Percentiles rank a stretch among this genome's conserved stretches.
Evolutionary conservation across 1,140 invertebrate species (phyloP).

Genomic region (Berghia stephanieae): DNA sequence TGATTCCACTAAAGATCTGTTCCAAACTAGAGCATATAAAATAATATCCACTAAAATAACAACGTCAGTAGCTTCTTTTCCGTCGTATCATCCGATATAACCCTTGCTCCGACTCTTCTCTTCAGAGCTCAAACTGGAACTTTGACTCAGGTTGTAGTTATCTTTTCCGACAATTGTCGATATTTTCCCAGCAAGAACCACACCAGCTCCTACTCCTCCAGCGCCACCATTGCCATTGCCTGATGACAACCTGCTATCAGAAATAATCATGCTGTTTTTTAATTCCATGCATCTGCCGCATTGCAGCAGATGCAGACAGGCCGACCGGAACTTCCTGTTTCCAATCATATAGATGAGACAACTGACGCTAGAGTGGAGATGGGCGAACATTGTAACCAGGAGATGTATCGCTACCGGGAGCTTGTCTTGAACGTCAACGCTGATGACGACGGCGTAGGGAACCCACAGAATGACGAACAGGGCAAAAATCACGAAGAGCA

Average conservation of each 20-base stretch:
- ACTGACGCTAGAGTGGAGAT: slow-evolving; percentile 59
- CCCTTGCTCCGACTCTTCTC: too few species aligned
- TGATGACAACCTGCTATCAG: neutral
- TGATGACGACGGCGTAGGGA: slow-evolving; percentile 58
- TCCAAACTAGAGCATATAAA: too few species aligned
- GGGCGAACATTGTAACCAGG: slow-evolving; percentile 57
- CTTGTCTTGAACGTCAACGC: slow-evolving; percentile 47
- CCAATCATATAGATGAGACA: slow-evolving; percentile 54
- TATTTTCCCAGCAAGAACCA: neutral
- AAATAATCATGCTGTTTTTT: neutral
- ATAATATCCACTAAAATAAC: too few species aligned
- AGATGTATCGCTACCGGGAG: slow-evolving; percentile 52
- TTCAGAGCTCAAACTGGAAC: too few species aligned
- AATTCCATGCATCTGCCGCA: slow-evolving; percentile 9
- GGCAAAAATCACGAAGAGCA: slow-evolving; percentile 56
- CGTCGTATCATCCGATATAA: too few species aligned
- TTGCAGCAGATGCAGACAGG: slow-evolving; percentile 20
- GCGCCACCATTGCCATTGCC: neutral
- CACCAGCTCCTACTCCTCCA: neutral
- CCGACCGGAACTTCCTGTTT: slow-evolving; percentile 47
- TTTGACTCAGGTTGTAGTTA: too few species aligned
- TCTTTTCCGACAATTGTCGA: neutral
- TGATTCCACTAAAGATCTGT: too few species aligned
- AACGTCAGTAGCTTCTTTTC: too few species aligned
- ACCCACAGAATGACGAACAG: slow-evolving; percentile 62